These are phyloP conservation scores for Aplodontia rufa DNA, from an alignment of 2,113 vertebrate genomes.

Conservation along the genomic window DNA sequence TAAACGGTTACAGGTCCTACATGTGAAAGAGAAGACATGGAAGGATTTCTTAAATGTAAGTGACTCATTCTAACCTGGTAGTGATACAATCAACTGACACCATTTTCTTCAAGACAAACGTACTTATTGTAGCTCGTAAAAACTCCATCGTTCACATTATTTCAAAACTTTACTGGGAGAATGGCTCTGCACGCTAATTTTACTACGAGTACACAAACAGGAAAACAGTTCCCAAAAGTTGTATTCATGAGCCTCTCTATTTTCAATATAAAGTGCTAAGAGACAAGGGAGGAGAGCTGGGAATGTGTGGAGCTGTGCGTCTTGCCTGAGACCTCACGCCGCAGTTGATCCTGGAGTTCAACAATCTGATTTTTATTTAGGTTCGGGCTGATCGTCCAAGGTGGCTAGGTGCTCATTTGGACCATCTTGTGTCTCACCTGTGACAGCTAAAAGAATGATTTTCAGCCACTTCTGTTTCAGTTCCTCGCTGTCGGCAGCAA, in stretches of 20 bases:
- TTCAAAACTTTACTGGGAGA: slow-evolving; percentile 77
- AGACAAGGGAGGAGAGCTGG: slow-evolving; percentile 73
- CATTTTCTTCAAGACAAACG: slow-evolving; percentile 64
- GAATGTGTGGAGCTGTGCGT: slow-evolving; percentile 50
- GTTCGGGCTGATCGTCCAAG: slow-evolving; percentile 78
- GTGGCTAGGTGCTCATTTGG: slow-evolving; percentile 73
- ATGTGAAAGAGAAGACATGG: slow-evolving; percentile 71
- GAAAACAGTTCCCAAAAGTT: slow-evolving; percentile 77
- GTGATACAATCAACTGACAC: slow-evolving; percentile 71
- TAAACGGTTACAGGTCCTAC: slow-evolving; percentile 79
- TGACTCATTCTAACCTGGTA: slow-evolving; percentile 72
- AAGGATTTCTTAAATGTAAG: slow-evolving; percentile 74
- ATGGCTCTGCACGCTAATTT: slow-evolving; percentile 80
- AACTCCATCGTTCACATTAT: slow-evolving; percentile 82
- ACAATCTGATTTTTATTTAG: slow-evolving; percentile 76
- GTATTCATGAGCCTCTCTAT: slow-evolving; percentile 67
- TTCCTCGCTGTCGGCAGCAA: slow-evolving; percentile 94
- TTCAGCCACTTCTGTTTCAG: slow-evolving; percentile 96
- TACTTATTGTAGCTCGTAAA: slow-evolving; percentile 62
- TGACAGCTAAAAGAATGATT: slow-evolving; percentile 93
- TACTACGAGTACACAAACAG: slow-evolving; percentile 82
- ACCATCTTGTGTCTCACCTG: slow-evolving; percentile 88
- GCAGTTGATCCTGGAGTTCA: slow-evolving; percentile 59
- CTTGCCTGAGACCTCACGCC: neutral
- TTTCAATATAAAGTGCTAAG: slow-evolving; percentile 87